Base-by-base conservation (phyloP, 2,113 vertebrate genomes). In the Cepphus grylle region DNA sequence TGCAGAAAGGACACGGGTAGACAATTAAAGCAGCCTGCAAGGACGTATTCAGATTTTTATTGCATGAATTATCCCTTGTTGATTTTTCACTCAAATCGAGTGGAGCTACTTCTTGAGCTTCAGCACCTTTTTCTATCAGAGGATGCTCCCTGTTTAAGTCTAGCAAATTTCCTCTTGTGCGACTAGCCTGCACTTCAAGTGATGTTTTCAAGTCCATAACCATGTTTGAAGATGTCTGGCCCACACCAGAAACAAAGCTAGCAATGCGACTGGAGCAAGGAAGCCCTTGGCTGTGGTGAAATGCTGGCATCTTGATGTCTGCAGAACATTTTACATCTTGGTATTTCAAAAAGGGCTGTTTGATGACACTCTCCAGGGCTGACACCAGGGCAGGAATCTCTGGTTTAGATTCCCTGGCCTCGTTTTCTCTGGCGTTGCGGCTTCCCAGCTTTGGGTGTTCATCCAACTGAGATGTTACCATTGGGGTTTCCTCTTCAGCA, bases 1-100 rank as follows among this genome's bases (percentile, higher is more conserved):
- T 98, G 96, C 99, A 99, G 97, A 99, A 99, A 78, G 99, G 99
- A 93, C 99, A 99, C 1, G 98, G 98, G 95, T 99, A 99, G 53
- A 98, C 94, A 19, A 98, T 97, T 94, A 99, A 98, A 74, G 97
- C 97, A 40, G 98, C 96, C 91, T 98, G 98, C 81, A 97, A 86
- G 16, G 97, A 95, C 61, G 96, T 85, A 55, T 95, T 98, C 13
- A 95, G 97, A 15, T 94, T 97, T 86, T 92, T 97, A 92, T 76
- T 96, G 96, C 98, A 81, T 71, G 96, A 92, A 66, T 89, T 88
- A 16, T 95, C 97, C 69, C 98, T 96, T 7, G 97, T 97, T 9
- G 98, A 98, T 90, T 96, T 95, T 85, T 96, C 96, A 47, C 98
- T 98, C 82, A 98, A 94, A 95, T 98, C 98, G 3, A 98, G 96